phyloP scores from a whole-genome alignment of 2,113 vertebrate genomes.

The Fukomys damarensis region DNA sequence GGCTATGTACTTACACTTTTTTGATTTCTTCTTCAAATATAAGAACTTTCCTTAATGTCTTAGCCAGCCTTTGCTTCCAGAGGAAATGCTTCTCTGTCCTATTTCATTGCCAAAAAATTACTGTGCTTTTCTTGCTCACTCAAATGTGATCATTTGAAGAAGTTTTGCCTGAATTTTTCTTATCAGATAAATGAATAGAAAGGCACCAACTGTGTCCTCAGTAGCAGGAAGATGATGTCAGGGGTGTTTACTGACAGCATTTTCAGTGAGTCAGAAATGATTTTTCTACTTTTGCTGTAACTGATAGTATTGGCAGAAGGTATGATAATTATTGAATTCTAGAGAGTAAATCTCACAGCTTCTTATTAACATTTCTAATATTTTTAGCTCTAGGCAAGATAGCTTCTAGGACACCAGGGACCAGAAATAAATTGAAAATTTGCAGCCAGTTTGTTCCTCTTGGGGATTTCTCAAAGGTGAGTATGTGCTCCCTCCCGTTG shows the following conservation, averaged over 20 bases:
- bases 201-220: background rate
- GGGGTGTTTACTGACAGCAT: background rate
- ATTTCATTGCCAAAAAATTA: background rate
- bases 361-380: background rate
- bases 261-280: background rate
- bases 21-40: background rate
- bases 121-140: background rate
- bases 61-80: background rate
- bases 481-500: too few species aligned
- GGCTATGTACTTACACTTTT: background rate
- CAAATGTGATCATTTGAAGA: background rate
- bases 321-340: background rate
- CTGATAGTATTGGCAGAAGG: background rate
- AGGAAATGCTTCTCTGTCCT: background rate
- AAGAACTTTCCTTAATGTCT: background rate
- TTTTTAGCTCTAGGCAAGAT: background rate
- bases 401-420: background rate
- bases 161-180: too few species aligned
- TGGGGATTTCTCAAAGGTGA: background rate
- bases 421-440: background rate
- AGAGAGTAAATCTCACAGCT: background rate
- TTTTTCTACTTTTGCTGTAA: background rate
- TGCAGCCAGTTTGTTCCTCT: background rate
- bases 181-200: background rate
- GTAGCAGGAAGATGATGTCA: background rate